Evolutionary conservation across 2,113 vertebrate genomes (phyloP).

Genomic region (Dipodomys ordii): DNA sequence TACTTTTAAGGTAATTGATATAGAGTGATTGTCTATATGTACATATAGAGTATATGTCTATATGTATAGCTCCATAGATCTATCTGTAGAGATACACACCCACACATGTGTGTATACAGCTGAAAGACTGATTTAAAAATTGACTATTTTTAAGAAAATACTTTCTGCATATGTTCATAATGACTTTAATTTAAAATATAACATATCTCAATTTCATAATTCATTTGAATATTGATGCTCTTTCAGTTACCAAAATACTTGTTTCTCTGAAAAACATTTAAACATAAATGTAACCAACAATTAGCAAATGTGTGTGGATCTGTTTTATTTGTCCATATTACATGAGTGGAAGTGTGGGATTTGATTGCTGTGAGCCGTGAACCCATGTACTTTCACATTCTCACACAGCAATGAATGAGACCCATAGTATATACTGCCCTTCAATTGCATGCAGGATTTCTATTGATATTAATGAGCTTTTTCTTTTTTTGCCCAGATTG

Average conservation of each 20-base stretch:
- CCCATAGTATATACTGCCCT: constrained; percentile 42
- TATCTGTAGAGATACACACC: constrained; percentile 6
- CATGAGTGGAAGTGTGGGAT: constrained; percentile 36
- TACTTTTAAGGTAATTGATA: constrained; percentile 80
- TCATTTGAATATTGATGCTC: constrained; percentile 77
- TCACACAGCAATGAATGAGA: constrained; percentile 57
- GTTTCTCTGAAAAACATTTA: constrained; percentile 46
- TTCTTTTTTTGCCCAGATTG: neutral
- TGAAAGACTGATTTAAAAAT: constrained; percentile 72
- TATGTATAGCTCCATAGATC: constrained; percentile 47
- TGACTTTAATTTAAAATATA: constrained; percentile 79
- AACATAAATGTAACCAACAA: constrained; percentile 41
- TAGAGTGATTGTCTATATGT: neutral
- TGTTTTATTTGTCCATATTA: constrained; percentile 33
- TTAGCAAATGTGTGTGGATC: constrained; percentile 11
- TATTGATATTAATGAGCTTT: constrained; percentile 74
- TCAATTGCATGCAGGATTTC: constrained; percentile 30
- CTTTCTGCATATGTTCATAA: constrained; percentile 49
- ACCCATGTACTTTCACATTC: constrained; percentile 1
- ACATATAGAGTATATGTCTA: no score
- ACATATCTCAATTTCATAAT: constrained; percentile 77
- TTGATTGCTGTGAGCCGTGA: constrained; percentile 52
- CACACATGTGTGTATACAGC: constrained; percentile 76
- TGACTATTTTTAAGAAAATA: constrained; percentile 58
- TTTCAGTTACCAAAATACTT: constrained; percentile 69